Base-by-base conservation (phyloP, 2,888 invertebrate species). In the Melanophora roralis region DNA sequence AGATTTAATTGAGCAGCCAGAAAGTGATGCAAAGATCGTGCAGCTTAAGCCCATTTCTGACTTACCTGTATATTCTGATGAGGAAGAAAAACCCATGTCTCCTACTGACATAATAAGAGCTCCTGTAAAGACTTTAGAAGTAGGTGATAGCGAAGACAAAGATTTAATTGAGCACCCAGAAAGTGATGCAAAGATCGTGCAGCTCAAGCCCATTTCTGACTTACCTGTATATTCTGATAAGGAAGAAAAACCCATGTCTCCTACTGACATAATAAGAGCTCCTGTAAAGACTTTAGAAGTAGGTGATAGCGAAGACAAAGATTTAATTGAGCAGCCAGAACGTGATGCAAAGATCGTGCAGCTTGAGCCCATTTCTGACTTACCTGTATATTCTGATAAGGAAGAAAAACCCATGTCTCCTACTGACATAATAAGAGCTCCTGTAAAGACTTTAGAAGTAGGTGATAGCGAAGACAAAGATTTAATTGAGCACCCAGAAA, bases 111-210 rank as follows among this genome's bases (percentile, higher is more conserved):
- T 36, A n/a, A 12, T 1, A 14, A 72, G 6, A n/a, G n/a, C n/a
- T n/a, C n/a, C n/a, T n/a, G n/a, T n/a, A n/a, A n/a, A n/a, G n/a
- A n/a, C n/a, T n/a, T n/a, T n/a, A n/a, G n/a, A n/a, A n/a, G n/a
- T n/a, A n/a, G n/a, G n/a, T n/a, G n/a, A n/a, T n/a, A n/a, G 53
- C 27, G 60, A 71, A 27, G 74, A 74, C 2, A 67, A 82, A 32
- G 40, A 19, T 19, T 11, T 38, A 45, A n/a, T n/a, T n/a, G 14
- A 19, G 16, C 16, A 12, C 0, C 14, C 36, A n/a, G n/a, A n/a
- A n/a, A n/a, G n/a, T n/a, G n/a, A n/a, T n/a, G n/a, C n/a, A n/a
- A n/a, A n/a, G n/a, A n/a, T n/a, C n/a, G n/a, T n/a, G n/a, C n/a
- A n/a, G n/a, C n/a, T n/a, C n/a, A n/a, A n/a, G n/a, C n/a, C n/a